Conservation (phyloP, 2,113 vertebrate genomes). For the Theropithecus gelada region DNA sequence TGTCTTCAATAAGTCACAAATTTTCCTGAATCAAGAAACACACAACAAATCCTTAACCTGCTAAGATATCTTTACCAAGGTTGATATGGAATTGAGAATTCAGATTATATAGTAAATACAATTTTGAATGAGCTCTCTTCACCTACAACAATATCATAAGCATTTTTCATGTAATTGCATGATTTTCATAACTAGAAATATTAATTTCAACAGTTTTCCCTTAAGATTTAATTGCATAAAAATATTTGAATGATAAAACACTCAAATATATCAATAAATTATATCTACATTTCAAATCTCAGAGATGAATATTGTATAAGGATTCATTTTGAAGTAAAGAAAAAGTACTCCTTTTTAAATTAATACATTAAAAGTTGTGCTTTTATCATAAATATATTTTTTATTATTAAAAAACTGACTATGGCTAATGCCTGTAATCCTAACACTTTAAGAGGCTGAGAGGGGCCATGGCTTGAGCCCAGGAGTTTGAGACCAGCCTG, state of each 20-base stretch:
- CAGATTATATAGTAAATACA: neutral
- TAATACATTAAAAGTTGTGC: neutral
- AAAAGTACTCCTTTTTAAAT: slow-evolving; percentile 32
- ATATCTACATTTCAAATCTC: slow-evolving; percentile 30
- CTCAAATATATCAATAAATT: slow-evolving; percentile 37
- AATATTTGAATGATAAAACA: neutral
- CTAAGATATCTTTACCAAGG: neutral
- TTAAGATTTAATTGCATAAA: slow-evolving; percentile 23
- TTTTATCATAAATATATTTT: neutral
- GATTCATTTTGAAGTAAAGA: slow-evolving; percentile 8
- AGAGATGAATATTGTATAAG: slow-evolving; percentile 5
- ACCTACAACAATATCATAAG: neutral
- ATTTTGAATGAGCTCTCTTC: neutral
- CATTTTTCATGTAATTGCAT: neutral
- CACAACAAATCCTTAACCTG: neutral
- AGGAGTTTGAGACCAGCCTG: too few relatives aligned
- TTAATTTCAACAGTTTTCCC: neutral
- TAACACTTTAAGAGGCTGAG: too few relatives aligned
- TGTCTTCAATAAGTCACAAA: neutral
- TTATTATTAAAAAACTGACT: neutral
- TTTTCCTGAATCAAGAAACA: slow-evolving; percentile 6
- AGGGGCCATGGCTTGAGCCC: too few relatives aligned
- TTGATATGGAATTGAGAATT: neutral
- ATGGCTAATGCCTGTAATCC: neutral
- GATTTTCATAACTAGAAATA: neutral